phyloP scores from a whole-genome alignment of 2,888 invertebrate genomes.

The Agrochola litura region DNA sequence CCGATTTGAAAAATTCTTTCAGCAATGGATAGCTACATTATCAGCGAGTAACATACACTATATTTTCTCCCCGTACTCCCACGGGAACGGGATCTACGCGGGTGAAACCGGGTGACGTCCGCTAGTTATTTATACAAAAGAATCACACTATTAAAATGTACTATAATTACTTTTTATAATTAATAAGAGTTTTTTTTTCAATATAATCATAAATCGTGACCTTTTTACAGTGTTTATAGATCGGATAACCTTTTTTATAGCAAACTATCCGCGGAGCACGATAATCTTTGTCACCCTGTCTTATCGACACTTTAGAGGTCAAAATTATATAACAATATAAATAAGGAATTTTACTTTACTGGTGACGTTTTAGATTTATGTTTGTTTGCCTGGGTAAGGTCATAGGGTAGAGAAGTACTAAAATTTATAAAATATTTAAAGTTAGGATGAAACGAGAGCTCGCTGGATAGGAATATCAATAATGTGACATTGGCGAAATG shows the following conservation, averaged over 20 bases:
- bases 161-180: background rate
- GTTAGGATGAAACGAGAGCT: background rate
- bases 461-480: background rate
- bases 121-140: too few relatives aligned
- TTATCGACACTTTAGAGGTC: slow-evolving; percentile 53
- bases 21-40: too few relatives aligned
- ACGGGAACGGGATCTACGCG: too few relatives aligned
- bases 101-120: too few relatives aligned
- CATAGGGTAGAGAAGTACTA: background rate
- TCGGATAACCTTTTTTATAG: slow-evolving; percentile 60
- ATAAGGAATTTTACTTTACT: slow-evolving; percentile 45
- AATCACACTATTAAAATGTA: background rate
- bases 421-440: background rate
- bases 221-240: slow-evolving; percentile 42
- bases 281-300: slow-evolving; percentile 51
- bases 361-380: slow-evolving; percentile 19
- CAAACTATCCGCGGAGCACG: slow-evolving; percentile 32
- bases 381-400: slow-evolving; percentile 15
- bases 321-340: slow-evolving; percentile 51
- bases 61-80: too few relatives aligned
- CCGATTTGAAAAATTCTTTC: too few relatives aligned
- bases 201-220: slow-evolving; percentile 12
- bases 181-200: background rate
- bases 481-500: background rate
- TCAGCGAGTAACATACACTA: too few relatives aligned